Evolutionary conservation across 2,797 vertebrate species (phyloP).

Genomic region (Strix occidentalis): DNA sequence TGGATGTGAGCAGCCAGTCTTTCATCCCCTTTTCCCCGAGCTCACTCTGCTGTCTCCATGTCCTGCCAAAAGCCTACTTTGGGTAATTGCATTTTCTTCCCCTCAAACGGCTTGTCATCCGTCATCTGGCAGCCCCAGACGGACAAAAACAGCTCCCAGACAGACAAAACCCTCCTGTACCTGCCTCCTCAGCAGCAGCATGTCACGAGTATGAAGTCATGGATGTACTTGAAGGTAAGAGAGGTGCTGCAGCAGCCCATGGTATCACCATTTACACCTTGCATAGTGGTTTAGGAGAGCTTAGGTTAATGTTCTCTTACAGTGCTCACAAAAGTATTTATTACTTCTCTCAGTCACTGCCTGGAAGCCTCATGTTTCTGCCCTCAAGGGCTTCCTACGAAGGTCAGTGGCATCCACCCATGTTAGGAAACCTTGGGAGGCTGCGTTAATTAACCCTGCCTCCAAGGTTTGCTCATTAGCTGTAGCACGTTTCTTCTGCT

Average conservation of each 20-base stretch:
- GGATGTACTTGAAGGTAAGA: not conserved
- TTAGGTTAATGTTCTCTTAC: not conserved
- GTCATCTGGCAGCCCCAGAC: not conserved
- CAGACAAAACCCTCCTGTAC: not conserved
- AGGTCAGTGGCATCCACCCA: not conserved
- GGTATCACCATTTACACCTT: not conserved
- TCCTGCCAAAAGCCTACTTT: slow-evolving; percentile 16
- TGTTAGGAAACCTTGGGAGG: not conserved
- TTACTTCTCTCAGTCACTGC: not conserved
- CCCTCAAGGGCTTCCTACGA: not conserved
- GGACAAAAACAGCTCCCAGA: not conserved
- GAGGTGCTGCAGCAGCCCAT: not conserved
- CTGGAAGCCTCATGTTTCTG: not conserved
- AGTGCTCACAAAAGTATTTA: not conserved
- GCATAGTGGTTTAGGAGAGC: not conserved
- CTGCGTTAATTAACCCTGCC: not conserved
- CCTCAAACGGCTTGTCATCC: not conserved
- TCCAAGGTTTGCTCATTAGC: not conserved
- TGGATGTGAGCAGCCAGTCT: not conserved
- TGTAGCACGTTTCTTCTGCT: not conserved
- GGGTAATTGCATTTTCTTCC: slow-evolving; percentile 7
- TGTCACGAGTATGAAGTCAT: not conserved
- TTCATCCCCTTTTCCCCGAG: not conserved
- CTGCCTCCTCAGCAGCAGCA: not conserved
- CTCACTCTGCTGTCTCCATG: rapidly evolving